Base-by-base conservation (phyloP, 2,888 invertebrate genomes). In the Xanthostigma xanthostigma region DNA sequence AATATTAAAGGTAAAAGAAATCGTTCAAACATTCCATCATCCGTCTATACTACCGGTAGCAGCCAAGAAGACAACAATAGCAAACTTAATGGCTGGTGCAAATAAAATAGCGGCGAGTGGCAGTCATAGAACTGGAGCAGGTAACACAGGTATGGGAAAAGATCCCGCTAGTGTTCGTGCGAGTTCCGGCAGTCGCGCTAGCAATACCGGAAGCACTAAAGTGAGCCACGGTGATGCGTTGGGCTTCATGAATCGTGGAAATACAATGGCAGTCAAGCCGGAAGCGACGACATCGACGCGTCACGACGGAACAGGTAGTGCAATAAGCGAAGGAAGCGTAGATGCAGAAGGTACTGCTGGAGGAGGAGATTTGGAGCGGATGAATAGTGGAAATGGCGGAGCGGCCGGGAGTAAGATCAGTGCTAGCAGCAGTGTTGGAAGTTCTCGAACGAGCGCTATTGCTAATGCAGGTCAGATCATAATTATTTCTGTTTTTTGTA, bases 1-100 rank as follows among this genome's bases (percentile, higher is more conserved):
- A 41, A 41, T 45, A 48, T 53, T 55, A 49, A 51, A 61, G 63
- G 60, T 56, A 2, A 66, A 79, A 53, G 85, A 87, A 67, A 78
- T 84, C 0, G 78, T 89, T 6, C 87, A 88, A 64, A 75, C 84
- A 50, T 84, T 85, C 60, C 80, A 84, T 54, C 75, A 89, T 53
- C 90, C 90, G 11, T 78, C 86, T 0, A 78, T 89, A n/a, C 65
- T 75, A 2, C 74, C 75, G 33, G 75, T 72, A 55, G 71, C 72
- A 17, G 72, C 72, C 51, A 75, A 75, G 55, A 75, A 75, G 46
- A 62, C 65, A 43, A 70, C 67, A 57, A 66, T 65, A 17, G 64
- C 62, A 11, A 48, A 48, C 38, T 38, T 48, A 9, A 43, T 48
- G 27, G 27, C 27, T 6, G 65, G 64, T 1, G 60, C 59, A 2